A percentile compares a stretch with the other conserved stretches of the same genome.
These are phyloP conservation scores for Drosophila crucigera DNA, from an alignment of 2,888 invertebrate genomes.

Conservation along the genomic window DNA sequence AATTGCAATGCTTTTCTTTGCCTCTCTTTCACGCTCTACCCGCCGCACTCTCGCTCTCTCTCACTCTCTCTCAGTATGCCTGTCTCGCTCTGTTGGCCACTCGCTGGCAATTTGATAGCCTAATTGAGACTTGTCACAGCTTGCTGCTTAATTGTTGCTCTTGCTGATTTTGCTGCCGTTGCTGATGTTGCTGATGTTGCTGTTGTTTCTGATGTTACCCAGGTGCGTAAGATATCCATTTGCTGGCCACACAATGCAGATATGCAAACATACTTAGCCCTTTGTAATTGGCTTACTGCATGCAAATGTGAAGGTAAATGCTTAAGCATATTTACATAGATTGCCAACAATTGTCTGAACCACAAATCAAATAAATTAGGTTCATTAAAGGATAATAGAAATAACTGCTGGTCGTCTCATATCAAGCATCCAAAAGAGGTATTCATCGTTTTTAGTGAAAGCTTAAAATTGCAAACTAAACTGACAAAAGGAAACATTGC, in stretches of 20 bases:
- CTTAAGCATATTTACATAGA: background rate
- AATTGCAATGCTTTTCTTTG: conserved; percentile 62
- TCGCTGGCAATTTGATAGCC: conserved; percentile 69
- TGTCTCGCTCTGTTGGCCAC: conserved; percentile 21
- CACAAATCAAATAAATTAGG: conserved; percentile 51
- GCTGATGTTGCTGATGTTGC: conserved; percentile 20
- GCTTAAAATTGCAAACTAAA: background rate
- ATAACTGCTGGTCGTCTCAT: conserved; percentile 13
- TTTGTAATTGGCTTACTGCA: conserved; percentile 1
- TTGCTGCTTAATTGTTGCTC: conserved; percentile 56
- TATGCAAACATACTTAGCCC: conserved; percentile 5
- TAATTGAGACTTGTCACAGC: conserved; percentile 81
- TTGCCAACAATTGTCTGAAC: conserved; percentile 22
- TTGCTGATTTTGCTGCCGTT: conserved; percentile 16
- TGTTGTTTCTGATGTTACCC: conserved; percentile 27
- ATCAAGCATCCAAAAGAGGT: background rate
- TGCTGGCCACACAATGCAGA: conserved; percentile 22
- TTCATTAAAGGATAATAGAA: conserved; percentile 55
- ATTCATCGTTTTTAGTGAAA: background rate
- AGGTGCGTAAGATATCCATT: conserved; percentile 57
- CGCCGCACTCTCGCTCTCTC: background rate
- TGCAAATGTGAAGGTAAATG: conserved; percentile 21
- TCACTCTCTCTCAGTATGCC: background rate
- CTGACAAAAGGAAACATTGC: background rate
- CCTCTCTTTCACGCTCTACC: conserved; percentile 32